Conservation (phyloP, 2,113 vertebrate species). For the Pelvicachromis taeniatus region DNA sequence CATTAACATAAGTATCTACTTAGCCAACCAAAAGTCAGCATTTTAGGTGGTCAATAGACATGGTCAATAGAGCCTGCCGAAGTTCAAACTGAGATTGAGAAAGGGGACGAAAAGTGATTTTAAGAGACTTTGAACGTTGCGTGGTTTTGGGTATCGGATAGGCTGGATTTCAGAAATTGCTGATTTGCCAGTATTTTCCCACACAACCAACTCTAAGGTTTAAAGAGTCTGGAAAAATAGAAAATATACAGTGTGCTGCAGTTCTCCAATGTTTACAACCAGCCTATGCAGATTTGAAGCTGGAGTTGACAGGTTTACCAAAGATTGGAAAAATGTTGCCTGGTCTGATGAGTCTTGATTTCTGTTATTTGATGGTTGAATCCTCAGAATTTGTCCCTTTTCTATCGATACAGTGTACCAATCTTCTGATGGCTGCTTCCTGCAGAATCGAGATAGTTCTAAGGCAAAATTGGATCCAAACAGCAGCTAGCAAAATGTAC, state of each 20-base stretch:
- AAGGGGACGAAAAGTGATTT: not conserved
- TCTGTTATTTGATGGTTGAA: not conserved
- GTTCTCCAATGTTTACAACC: not conserved
- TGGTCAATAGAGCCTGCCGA: no score
- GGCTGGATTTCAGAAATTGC: not conserved
- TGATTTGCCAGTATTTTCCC: not conserved
- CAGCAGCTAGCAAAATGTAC: not conserved
- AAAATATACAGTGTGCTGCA: not conserved
- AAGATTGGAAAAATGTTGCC: not conserved
- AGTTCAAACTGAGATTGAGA: not conserved
- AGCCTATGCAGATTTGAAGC: not conserved
- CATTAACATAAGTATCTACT: not conserved
- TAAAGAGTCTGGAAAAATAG: not conserved
- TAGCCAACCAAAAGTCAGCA: fast-evolving
- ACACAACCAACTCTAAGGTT: not conserved
- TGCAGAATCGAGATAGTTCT: not conserved
- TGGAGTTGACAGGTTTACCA: not conserved
- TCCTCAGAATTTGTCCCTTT: not conserved
- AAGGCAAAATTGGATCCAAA: not conserved
- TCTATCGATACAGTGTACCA: not conserved
- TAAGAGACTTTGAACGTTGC: not conserved
- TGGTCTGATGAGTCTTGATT: not conserved
- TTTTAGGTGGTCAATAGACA: not conserved
- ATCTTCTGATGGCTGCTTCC: not conserved
- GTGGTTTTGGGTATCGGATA: not conserved